A percentile compares a stretch with the other conserved stretches of the same genome.
Evolutionary conservation across 2,888 invertebrate genomes (phyloP).

Genomic region (Artemia sinica): DNA sequence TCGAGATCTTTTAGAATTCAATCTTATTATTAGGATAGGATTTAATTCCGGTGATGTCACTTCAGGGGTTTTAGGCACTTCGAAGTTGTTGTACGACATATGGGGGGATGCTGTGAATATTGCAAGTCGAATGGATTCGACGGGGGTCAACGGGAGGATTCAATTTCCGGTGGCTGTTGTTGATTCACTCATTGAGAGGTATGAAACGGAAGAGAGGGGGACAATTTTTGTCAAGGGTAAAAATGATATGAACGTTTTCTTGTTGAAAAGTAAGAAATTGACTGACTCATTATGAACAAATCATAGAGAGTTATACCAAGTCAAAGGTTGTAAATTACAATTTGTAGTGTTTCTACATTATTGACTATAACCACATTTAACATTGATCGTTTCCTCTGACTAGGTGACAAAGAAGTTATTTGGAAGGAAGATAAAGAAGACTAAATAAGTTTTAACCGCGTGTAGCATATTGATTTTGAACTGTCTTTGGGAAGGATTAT

Average conservation of each 20-base stretch:
- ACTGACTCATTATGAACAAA: neutral
- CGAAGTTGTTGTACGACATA: slow-evolving; percentile 88
- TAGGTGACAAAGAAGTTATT: too few relatives aligned
- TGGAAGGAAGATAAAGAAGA: too few relatives aligned
- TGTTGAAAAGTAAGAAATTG: slow-evolving; percentile 33
- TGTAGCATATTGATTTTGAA: too few relatives aligned
- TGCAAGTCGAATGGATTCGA: slow-evolving; percentile 91
- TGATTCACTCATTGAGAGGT: slow-evolving; percentile 48
- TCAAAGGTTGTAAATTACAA: too few relatives aligned
- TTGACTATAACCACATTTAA: too few relatives aligned
- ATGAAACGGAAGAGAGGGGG: slow-evolving; percentile 78
- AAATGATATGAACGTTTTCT: slow-evolving; percentile 79
- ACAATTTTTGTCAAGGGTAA: slow-evolving; percentile 92
- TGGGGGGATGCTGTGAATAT: slow-evolving; percentile 98
- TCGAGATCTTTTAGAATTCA: slow-evolving; percentile 72
- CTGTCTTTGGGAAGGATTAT: too few relatives aligned
- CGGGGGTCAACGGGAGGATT: slow-evolving; percentile 67
- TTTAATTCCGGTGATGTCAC: slow-evolving; percentile 90
- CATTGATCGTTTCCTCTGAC: too few relatives aligned
- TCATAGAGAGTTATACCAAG: too few relatives aligned
- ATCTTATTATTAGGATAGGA: slow-evolving; percentile 62
- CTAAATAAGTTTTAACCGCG: too few relatives aligned
- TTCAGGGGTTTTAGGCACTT: slow-evolving; percentile 62
- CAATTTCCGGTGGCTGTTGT: slow-evolving; percentile 63
- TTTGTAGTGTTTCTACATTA: too few relatives aligned